Evolutionary conservation across 2,113 vertebrate genomes (phyloP), one percentile per base, ranked within the genome.

Genomic region (Puma concolor): DNA sequence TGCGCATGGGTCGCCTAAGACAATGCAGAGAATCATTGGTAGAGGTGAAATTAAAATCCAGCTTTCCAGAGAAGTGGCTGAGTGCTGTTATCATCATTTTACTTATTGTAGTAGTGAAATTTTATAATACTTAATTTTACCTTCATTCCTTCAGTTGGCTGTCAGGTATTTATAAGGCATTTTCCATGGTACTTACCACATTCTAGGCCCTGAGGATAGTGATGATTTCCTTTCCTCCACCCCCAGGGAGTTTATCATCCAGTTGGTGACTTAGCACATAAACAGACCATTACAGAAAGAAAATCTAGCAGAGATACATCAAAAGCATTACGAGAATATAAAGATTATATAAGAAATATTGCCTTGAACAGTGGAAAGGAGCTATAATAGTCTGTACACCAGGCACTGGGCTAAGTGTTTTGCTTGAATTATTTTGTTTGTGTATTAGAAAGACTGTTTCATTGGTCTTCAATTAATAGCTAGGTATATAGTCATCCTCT

Each of bases 381-480:
- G 7, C 63, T 87, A 0, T 86, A 82, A 48, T 63, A 12, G 29
- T 87, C 29, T 87, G 7, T 54, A 71, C 60, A 23, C 23, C 29
- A 33, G 86, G 36, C 60, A 44, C n/a, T 71, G 3, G 48, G 5
- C 44, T 60, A 89, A 57, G 29, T 88, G 44, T 57, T 92, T 89
- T 52, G 21, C 1, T 14, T 92, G 64, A 77, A 44, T 95, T 91
- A 27, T 63, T 29, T 15, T 95, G 23, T 84, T 91, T 82, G 15
- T 77, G 4, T 52, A 7, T 84, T 82, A 52, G 12, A 54, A 77
- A 88, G 71, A 77, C 23, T 16, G 10, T 60, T 41, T 31, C 48
- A 88, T 41, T 79, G 64, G 27, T 86, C n/a, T 33, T 94, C 84
- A 89, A 76, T 94, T 87, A 82, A 95, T 33, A 90, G 33, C 57